Conservation (phyloP, 2,113 vertebrate genomes). For the Nymphicus hollandicus region DNA sequence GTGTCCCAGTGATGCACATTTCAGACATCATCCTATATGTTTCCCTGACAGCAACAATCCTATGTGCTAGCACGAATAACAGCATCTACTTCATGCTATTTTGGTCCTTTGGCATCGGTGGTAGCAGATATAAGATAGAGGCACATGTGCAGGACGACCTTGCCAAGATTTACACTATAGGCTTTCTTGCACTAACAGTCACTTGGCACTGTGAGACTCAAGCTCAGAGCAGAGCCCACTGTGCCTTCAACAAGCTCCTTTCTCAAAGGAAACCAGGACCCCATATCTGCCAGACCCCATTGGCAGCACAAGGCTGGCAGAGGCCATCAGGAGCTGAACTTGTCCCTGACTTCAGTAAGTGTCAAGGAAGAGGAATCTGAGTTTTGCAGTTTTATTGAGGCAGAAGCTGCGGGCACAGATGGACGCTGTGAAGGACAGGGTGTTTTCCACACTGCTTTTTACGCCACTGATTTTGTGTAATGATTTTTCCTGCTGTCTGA, state of each 20-base stretch:
- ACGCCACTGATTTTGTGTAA: background rate
- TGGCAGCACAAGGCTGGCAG: accelerated
- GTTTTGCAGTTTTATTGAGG: background rate
- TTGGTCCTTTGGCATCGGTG: background rate
- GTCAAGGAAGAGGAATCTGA: background rate
- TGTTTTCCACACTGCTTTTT: background rate
- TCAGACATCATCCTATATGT: background rate
- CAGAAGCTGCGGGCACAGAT: background rate
- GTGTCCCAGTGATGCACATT: background rate
- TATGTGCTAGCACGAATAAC: background rate
- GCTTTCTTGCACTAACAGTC: background rate
- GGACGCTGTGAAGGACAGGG: background rate
- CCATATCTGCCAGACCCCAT: accelerated
- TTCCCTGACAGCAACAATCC: background rate
- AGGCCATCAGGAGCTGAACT: background rate
- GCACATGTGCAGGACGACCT: background rate
- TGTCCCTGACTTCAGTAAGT: accelerated
- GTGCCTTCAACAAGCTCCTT: background rate
- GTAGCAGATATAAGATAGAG: background rate
- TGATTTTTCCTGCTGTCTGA: background rate
- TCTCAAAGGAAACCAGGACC: background rate
- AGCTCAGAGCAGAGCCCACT: background rate
- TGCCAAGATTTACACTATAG: background rate
- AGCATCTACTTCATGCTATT: background rate
- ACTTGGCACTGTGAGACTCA: accelerated